Base-by-base conservation (phyloP, 2,888 invertebrate genomes). In the Nebria brevicollis region DNA sequence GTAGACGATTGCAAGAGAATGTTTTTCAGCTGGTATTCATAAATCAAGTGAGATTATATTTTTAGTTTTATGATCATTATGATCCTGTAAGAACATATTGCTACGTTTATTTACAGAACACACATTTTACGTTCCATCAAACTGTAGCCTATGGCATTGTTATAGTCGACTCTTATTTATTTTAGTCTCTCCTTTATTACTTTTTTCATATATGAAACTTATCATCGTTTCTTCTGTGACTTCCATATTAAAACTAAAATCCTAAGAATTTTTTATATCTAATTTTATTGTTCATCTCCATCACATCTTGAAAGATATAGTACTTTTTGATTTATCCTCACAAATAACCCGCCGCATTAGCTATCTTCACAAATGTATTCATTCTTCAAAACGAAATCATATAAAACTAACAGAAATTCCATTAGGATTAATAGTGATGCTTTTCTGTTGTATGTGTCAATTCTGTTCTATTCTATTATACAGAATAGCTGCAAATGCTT, bases 1-100 rank as follows among this genome's bases (percentile, higher is more conserved):
- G 8, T 15, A 2, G 20, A 72, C 20, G 10, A 72, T 72, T 72
- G 72, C 72, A 72, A 34, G 41, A 72, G 72, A 72, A 72, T 13
- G 34, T 11, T 54, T 54, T 2, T 13, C 54, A 54, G 54, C 54
- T 34, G 54, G 13, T 13, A 54, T 54, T 54, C 54, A 54, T 54
- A 54, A 7, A 54, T 54, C 54, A 54, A 8, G 54, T 11, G 13
- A 54, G 54, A 54, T 54, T 54, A 54, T 54, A 54, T 54, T 54
- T 54, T 54, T 8, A 54, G 8, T 54, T 54, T 54, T 54, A 54
- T 54, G 54, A 54, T 54, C 54, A 13, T 54, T 54, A 54, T 54
- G 54, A 54, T 54, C 54, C 54, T 54, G 54, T 54, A 54, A 3
- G 54, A 8, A 54, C 54, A 54, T 54, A 54, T 54, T 54, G 54